phyloP scores from a whole-genome alignment of 2,113 vertebrate genomes.

The Ciconia maguari region DNA sequence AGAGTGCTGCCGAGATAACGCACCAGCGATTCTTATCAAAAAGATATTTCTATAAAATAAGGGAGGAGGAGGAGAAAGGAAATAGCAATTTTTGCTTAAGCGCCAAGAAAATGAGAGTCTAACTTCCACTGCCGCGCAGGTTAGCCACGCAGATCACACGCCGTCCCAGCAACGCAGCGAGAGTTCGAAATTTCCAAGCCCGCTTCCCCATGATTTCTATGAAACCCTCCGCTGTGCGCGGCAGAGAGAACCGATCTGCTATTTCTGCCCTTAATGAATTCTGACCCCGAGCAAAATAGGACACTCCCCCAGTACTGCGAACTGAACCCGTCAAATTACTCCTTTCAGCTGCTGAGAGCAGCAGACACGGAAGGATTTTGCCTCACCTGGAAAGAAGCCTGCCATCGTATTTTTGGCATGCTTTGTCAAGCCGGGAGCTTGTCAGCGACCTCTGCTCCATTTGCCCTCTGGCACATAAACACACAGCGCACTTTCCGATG shows the following conservation, averaged over 20 bases:
- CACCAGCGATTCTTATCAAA: neutral
- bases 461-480: constrained; percentile 58
- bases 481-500: constrained; percentile 36
- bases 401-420: constrained; percentile 31
- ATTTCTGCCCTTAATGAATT: neutral
- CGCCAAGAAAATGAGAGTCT: neutral
- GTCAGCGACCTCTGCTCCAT: constrained; percentile 69
- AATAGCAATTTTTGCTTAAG: neutral
- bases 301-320: neutral
- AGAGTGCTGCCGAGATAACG: neutral
- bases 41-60: neutral
- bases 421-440: constrained; percentile 58
- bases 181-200: neutral
- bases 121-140: neutral
- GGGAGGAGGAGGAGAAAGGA: neutral
- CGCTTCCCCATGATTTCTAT: neutral
- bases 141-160: neutral
- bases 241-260: neutral
- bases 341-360: constrained; percentile 1
- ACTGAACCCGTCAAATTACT: constrained; percentile 29
- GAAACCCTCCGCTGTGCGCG: neutral
- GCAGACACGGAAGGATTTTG: neutral
- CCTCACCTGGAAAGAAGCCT: constrained; percentile 49
- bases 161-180: neutral
- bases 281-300: neutral